phyloP scores from a whole-genome alignment of 2,888 invertebrate species.

The Amorpha juglandis region DNA sequence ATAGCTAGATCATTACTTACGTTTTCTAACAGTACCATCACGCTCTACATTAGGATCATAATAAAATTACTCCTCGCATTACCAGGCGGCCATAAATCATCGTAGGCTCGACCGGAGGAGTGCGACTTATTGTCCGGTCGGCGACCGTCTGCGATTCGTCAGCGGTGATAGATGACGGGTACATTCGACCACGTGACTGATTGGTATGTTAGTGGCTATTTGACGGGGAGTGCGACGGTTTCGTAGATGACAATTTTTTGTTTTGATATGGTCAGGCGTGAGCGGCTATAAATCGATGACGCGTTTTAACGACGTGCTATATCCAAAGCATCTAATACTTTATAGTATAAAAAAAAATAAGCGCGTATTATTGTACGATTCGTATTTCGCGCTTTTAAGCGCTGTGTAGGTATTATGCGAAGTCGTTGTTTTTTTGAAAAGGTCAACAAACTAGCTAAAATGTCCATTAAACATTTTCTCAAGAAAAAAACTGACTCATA shows the following conservation, averaged over 20 bases:
- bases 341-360: too few species aligned
- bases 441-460: too few species aligned
- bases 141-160: conserved; percentile 26
- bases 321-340: too few species aligned
- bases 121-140: conserved; percentile 25
- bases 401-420: too few species aligned
- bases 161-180: conserved; percentile 25
- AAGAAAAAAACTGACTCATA: too few species aligned
- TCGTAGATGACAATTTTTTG: not conserved
- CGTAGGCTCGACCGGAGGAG: conserved; percentile 25
- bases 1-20: too few species aligned
- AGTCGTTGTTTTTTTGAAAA: too few species aligned
- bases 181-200: conserved; percentile 18
- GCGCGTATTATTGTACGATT: too few species aligned
- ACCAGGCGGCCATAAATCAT: conserved; percentile 25
- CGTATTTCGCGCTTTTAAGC: too few species aligned
- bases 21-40: not conserved
- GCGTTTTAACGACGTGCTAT: too few species aligned
- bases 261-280: not conserved
- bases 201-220: conserved; percentile 11
- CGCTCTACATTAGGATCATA: conserved; percentile 5
- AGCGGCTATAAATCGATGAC: too few species aligned
- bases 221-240: not conserved
- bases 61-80: conserved; percentile 25
- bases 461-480: too few species aligned